phyloP scores from a whole-genome alignment of 2,797 vertebrate genomes.

The Sylvia borin region DNA sequence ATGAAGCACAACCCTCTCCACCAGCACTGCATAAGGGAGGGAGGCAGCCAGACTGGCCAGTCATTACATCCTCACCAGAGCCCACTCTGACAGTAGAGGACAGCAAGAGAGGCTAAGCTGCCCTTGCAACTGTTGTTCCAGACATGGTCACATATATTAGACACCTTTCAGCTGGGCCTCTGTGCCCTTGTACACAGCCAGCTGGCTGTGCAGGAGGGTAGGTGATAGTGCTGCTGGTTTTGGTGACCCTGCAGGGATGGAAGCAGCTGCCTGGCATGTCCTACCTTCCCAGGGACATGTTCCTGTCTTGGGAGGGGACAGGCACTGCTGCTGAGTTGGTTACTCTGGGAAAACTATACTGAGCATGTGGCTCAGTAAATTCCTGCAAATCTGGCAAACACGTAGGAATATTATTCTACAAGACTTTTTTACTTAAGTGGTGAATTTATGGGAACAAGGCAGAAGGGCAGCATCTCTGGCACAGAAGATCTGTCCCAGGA shows the following conservation, averaged over 20 bases:
- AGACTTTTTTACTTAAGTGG: not conserved
- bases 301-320: not conserved
- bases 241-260: not conserved
- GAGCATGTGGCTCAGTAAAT: not conserved
- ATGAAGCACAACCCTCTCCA: not conserved
- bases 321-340: not conserved
- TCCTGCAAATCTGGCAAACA: not conserved
- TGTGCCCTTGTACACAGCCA: not conserved
- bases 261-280: not conserved
- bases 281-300: accelerated
- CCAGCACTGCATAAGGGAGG: not conserved
- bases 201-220: not conserved
- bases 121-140: not conserved
- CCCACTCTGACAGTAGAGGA: not conserved
- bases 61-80: not conserved
- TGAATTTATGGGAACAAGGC: not conserved
- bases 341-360: not conserved
- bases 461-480: not conserved
- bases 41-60: not conserved
- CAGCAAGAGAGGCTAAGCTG: not conserved
- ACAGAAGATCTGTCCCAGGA: not conserved
- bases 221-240: not conserved
- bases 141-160: accelerated
- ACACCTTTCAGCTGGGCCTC: not conserved
- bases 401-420: not conserved